Evolutionary conservation across 2,113 vertebrate species (phyloP).

Genomic region (Archocentrus centrarchus): DNA sequence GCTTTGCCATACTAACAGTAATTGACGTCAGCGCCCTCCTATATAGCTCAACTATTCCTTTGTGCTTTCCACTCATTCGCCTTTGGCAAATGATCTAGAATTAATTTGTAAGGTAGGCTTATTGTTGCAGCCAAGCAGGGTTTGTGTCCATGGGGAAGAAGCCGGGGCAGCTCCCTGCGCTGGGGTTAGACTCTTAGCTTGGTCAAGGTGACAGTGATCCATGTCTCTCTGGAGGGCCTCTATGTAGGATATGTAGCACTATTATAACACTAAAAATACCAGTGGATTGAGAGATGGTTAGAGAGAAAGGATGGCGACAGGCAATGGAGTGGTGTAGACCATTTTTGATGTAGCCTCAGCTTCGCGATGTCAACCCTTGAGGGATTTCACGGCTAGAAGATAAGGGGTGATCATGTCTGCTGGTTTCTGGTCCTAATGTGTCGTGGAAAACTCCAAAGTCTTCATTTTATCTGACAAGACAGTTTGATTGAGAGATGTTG

Average conservation of each 20-base stretch:
- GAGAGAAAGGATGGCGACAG: constrained; percentile 5
- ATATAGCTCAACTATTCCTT: constrained; percentile 18
- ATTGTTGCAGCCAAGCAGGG: constrained; percentile 20
- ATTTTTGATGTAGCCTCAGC: neutral
- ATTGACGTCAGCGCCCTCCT: neutral
- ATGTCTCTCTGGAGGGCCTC: constrained; percentile 55
- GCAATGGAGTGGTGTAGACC: neutral
- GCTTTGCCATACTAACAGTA: constrained; percentile 1
- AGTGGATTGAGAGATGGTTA: constrained; percentile 19
- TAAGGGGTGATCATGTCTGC: constrained; percentile 39
- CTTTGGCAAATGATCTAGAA: constrained; percentile 20
- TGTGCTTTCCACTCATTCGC: neutral
- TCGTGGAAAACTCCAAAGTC: constrained; percentile 28
- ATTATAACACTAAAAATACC: constrained; percentile 56
- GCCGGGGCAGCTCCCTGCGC: constrained; percentile 32
- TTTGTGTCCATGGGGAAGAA: constrained; percentile 39
- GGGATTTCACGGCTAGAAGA: constrained; percentile 38
- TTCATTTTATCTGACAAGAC: constrained; percentile 47
- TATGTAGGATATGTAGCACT: constrained; percentile 33
- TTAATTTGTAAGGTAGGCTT: constrained; percentile 49
- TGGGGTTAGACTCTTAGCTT: constrained; percentile 53
- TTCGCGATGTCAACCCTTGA: constrained; percentile 36
- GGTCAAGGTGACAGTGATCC: constrained; percentile 74
- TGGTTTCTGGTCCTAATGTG: constrained; percentile 31
- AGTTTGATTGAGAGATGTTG: constrained; percentile 64